Percentiles rank a stretch among this genome's conserved stretches.
Conservation (phyloP, 2,888 invertebrate species). For the Pasiphila rectangulata region DNA sequence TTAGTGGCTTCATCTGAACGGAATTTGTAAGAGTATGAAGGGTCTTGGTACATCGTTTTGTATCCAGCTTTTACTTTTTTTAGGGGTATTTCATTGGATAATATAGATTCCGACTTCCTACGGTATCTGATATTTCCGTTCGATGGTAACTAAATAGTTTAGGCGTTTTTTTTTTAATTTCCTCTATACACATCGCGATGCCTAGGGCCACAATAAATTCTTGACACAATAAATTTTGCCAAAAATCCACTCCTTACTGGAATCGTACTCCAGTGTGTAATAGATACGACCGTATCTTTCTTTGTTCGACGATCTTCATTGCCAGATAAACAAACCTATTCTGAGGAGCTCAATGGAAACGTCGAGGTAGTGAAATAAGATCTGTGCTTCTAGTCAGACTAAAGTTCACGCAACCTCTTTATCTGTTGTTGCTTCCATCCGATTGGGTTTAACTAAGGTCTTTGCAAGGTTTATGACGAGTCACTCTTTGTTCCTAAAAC, state of each 20-base stretch:
- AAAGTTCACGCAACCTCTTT: constrained; percentile 1
- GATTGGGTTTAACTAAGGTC: no score
- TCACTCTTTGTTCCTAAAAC: no score
- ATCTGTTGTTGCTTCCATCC: no score
- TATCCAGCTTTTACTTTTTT: constrained; percentile 1
- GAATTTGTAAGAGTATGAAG: constrained; percentile 11
- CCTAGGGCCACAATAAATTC: not conserved
- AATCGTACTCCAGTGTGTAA: constrained; percentile 45
- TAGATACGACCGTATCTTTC: constrained; percentile 44
- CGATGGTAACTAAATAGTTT: no score
- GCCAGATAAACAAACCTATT: constrained; percentile 30
- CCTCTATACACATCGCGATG: no score
- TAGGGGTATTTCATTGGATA: not conserved
- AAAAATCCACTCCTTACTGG: constrained; percentile 35
- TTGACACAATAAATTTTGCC: not conserved
- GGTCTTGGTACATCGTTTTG: constrained; percentile 1
- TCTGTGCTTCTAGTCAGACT: not conserved
- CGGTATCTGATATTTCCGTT: no score
- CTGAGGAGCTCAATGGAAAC: constrained; percentile 12
- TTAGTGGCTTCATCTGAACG: constrained; percentile 22
- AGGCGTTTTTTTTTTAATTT: no score
- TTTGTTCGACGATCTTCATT: constrained; percentile 53
- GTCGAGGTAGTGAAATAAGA: not conserved
- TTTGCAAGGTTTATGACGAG: no score
- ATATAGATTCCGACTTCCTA: not conserved